Evolutionary conservation across 2,113 vertebrate genomes (phyloP), one percentile per base, ranked within the genome.

Genomic region (Hystrix brachyura): DNA sequence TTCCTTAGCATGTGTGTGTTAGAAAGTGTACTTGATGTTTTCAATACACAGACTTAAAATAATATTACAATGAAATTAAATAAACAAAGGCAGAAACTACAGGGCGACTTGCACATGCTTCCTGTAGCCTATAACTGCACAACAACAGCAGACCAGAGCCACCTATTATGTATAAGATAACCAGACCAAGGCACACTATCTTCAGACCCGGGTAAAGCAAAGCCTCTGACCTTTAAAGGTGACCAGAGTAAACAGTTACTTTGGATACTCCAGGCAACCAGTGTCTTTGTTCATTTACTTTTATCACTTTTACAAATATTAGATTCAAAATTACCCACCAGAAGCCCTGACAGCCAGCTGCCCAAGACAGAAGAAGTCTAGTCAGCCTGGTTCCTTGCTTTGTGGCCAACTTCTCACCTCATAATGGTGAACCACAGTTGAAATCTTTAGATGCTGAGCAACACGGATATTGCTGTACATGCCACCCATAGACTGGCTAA

Each of bases 81-180:
- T 19, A 32, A 57, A 83, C 64, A 53, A 90, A 48, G 60, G 59
- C 32, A 53, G 86, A 74, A 91, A 43, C 8, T 80, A 3, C 55
- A 3, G 19, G 46, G 11, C 3, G 27, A 74, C 3, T 23, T 1
- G 4, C 19, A 65, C 12, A 69, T 1, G 1, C 4, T 53, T 32
- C 32, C 29, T 9, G 3, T 0, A 64, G 51, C n/a, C 86, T n/a
- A 14, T 18, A n/a, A 29, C 11, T 5, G 1, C 4, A 53, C 11
- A 25, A n/a, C 48, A 8, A 64, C 14, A 60, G 17, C 11, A 14
- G 14, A 21, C 4, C n/a, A 48, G 14, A 60, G 59, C 11, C n/a
- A 46, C 15, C 0, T 1, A 0, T 51, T 29, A 9, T 14, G 53
- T 3, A 15, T 4, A 71, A 48, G 51, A 29, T 8, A 0, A 11